Conservation (phyloP, 2,113 vertebrate species). For the Pitta sordida region DNA sequence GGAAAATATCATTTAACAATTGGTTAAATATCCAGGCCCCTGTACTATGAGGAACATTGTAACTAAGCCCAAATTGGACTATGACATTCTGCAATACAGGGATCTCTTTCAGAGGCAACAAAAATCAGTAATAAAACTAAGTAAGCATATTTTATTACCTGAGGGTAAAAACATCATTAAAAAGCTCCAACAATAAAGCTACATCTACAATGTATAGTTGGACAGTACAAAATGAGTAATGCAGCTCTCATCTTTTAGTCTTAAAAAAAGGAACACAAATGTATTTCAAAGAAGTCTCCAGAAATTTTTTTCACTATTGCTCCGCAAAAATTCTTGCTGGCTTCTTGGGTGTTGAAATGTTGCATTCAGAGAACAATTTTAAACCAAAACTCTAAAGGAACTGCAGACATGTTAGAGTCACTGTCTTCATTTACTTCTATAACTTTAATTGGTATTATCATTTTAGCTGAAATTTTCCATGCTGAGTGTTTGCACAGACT, state of each 20-base stretch:
- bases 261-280: background rate
- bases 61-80: background rate
- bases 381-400: background rate
- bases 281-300: background rate
- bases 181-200: background rate
- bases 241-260: background rate
- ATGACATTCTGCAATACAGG: background rate
- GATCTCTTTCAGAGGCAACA: background rate
- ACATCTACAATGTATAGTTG: rapidly evolving
- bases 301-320: background rate
- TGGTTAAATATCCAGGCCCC: background rate
- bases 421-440: background rate
- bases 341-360: background rate
- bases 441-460: background rate
- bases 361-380: background rate
- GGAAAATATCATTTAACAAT: background rate
- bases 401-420: background rate
- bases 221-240: background rate
- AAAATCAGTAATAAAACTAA: background rate
- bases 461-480: background rate
- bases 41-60: rapidly evolving
- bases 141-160: background rate
- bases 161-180: background rate
- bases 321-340: background rate
- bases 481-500: background rate